phyloP scores from a whole-genome alignment of 2,113 vertebrate genomes.

The Atherinomorus stipes region DNA sequence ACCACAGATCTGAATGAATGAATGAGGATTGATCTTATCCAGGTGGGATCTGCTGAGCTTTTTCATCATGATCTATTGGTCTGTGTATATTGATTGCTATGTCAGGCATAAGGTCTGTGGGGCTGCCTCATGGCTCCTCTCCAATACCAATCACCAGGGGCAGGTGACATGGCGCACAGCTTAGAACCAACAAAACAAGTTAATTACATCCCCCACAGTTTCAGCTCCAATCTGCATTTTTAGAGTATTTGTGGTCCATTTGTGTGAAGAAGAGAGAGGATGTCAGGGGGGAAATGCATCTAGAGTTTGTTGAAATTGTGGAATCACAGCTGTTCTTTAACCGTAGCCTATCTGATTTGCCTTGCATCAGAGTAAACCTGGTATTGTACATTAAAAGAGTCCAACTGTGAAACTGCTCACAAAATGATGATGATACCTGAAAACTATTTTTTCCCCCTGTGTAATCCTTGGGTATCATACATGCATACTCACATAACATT shows the following conservation, averaged over 20 bases:
- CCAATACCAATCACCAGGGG: slow-evolving; percentile 70
- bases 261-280: slow-evolving; percentile 9
- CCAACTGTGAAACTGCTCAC: slow-evolving; percentile 35
- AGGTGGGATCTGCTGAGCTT: slow-evolving; percentile 52
- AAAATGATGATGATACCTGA: slow-evolving; percentile 20
- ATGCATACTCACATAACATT: slow-evolving; percentile 28
- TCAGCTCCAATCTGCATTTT: slow-evolving; percentile 61
- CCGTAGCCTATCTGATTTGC: slow-evolving; percentile 30
- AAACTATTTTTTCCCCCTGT: slow-evolving; percentile 19
- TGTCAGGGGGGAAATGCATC: background rate
- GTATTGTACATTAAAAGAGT: slow-evolving; percentile 9
- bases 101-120: slow-evolving; percentile 53
- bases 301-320: slow-evolving; percentile 26
- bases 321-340: slow-evolving; percentile 20
- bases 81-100: slow-evolving; percentile 71
- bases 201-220: slow-evolving; percentile 74
- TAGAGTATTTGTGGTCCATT: background rate
- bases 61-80: slow-evolving; percentile 55
- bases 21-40: slow-evolving; percentile 45
- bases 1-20: slow-evolving; percentile 37
- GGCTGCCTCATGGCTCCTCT: slow-evolving; percentile 64
- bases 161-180: slow-evolving; percentile 63
- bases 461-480: slow-evolving; percentile 8
- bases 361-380: slow-evolving; percentile 27
- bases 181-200: slow-evolving; percentile 65